These are phyloP conservation scores for Peromyscus eremicus DNA, from an alignment of 2,797 vertebrate species.

Conservation along the genomic window DNA sequence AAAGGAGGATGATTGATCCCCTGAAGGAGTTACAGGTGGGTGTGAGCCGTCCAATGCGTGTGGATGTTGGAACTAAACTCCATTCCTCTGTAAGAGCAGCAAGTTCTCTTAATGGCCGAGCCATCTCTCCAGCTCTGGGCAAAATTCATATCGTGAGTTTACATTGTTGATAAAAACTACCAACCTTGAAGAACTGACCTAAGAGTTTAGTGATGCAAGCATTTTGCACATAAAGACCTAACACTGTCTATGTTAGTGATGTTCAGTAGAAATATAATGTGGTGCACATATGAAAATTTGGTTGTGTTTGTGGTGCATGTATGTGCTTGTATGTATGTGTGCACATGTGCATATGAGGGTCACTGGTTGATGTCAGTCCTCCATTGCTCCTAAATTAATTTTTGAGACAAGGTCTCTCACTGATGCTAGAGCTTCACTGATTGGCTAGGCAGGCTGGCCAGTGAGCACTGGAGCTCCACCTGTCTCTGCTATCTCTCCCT, in stretches of 20 bases:
- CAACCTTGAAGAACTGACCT: not conserved
- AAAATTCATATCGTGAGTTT: not conserved
- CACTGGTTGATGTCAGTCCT: not conserved
- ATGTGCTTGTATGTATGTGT: not conserved
- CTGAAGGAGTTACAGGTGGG: not conserved
- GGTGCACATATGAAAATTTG: not conserved
- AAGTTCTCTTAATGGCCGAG: not conserved
- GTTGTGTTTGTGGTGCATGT: not conserved
- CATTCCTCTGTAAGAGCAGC: not conserved
- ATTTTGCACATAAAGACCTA: not conserved
- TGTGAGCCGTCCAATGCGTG: not conserved
- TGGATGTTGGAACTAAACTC: not conserved
- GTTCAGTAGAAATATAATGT: too few species aligned
- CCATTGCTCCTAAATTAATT: not conserved
- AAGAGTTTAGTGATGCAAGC: not conserved
- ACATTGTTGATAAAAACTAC: not conserved
- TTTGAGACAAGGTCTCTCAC: not conserved
- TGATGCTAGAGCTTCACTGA: not conserved
- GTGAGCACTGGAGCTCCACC: not conserved
- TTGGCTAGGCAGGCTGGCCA: not conserved
- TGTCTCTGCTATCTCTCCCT: not conserved
- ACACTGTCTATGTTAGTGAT: not conserved
- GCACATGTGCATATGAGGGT: not conserved
- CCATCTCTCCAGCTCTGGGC: not conserved
- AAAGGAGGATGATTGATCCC: not conserved